Evolutionary conservation across 2,888 invertebrate genomes (phyloP).

Genomic region (Lycophotia porphyrea): DNA sequence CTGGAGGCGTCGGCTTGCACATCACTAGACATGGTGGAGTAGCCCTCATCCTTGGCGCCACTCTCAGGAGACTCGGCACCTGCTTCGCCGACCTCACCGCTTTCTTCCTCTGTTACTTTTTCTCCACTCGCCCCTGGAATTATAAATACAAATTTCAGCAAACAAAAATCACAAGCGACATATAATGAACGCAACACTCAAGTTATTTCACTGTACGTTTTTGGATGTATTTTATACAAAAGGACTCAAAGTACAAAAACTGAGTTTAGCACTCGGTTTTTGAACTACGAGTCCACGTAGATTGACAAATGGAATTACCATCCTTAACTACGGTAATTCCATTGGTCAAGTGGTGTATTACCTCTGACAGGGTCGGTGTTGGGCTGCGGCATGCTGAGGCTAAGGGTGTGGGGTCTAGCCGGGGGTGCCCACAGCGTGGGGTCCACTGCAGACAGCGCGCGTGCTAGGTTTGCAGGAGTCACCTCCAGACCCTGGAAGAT

Average conservation of each 20-base stretch:
- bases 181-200: background rate
- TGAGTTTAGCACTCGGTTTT: no score
- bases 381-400: conserved; percentile 92
- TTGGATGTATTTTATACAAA: background rate
- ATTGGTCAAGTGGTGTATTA: conserved; percentile 49
- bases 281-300: no score
- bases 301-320: background rate
- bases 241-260: no score
- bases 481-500: conserved; percentile 89
- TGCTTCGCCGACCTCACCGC: conserved; percentile 91
- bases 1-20: conserved; percentile 93
- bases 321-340: background rate
- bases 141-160: background rate
- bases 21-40: conserved; percentile 96
- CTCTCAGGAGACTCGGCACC: conserved; percentile 94
- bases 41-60: conserved; percentile 95
- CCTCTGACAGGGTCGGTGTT: conserved; percentile 79
- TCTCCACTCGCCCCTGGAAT: conserved; percentile 80
- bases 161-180: background rate
- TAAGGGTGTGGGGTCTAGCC: conserved; percentile 92
- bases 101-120: conserved; percentile 85
- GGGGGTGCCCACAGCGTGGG: conserved; percentile 92
- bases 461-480: conserved; percentile 91
- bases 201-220: background rate
- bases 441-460: conserved; percentile 92